Evolutionary conservation across 2,888 invertebrate genomes (phyloP).

Genomic region (Anthophora plumipes): DNA sequence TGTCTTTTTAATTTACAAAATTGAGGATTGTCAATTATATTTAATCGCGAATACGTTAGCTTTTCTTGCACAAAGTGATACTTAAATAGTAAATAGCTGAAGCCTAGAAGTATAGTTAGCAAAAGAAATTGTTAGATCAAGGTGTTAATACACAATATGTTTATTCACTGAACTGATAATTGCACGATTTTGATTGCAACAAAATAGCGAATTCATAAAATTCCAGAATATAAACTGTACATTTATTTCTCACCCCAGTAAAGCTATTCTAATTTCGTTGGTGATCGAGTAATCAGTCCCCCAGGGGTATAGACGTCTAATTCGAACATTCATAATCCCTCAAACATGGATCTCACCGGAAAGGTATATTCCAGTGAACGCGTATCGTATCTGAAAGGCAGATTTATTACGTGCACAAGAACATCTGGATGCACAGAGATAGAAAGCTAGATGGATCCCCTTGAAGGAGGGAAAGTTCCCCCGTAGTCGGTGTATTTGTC

Average conservation of each 20-base stretch:
- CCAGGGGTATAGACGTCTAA: not conserved
- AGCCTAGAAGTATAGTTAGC: too few relatives aligned
- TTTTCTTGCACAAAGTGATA: too few relatives aligned
- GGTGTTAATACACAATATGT: too few relatives aligned
- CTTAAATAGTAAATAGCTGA: too few relatives aligned
- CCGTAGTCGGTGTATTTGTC: conserved; percentile 7
- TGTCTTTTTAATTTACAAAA: too few relatives aligned
- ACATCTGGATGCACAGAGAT: conserved; percentile 13
- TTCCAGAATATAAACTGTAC: not conserved
- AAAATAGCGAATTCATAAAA: too few relatives aligned
- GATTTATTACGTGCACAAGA: conserved; percentile 30
- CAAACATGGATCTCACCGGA: not conserved
- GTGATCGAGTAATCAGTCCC: not conserved
- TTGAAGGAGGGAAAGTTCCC: conserved; percentile 20
- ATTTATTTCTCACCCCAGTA: not conserved
- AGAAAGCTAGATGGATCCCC: conserved; percentile 13
- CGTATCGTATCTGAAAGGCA: conserved; percentile 19
- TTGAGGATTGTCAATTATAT: too few relatives aligned
- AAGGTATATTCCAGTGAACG: not conserved
- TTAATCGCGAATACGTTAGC: too few relatives aligned
- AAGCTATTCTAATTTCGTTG: not conserved
- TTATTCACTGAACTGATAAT: too few relatives aligned
- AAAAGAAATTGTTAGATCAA: too few relatives aligned
- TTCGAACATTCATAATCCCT: not conserved
- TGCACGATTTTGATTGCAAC: too few relatives aligned